Evolutionary conservation across 2,888 invertebrate species (phyloP).

Genomic region (Pollenia amentaria): DNA sequence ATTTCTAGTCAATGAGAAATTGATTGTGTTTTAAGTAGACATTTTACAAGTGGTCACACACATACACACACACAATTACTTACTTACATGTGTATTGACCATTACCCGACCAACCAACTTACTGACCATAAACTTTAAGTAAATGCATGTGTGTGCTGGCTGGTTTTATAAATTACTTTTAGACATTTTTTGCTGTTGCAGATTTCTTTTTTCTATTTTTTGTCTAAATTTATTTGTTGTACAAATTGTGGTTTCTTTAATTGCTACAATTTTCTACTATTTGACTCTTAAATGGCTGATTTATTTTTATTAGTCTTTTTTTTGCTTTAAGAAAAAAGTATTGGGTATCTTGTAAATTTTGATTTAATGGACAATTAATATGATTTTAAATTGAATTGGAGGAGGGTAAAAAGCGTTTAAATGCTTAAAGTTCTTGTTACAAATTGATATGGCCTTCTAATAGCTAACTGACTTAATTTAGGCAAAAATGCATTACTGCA

Average conservation of each 20-base stretch:
- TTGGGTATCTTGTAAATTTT: too few species aligned
- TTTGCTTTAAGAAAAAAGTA: not conserved
- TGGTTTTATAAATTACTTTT: slow-evolving; percentile 45
- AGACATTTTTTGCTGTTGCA: slow-evolving; percentile 22
- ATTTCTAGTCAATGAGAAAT: slow-evolving; percentile 48
- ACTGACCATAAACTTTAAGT: slow-evolving; percentile 31
- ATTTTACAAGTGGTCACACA: slow-evolving; percentile 30
- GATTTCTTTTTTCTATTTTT: slow-evolving; percentile 5
- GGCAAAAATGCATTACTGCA: too few species aligned
- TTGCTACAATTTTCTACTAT: slow-evolving; percentile 52
- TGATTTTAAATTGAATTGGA: too few species aligned
- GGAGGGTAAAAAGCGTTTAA: too few species aligned
- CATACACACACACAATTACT: slow-evolving; percentile 24
- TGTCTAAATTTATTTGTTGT: slow-evolving; percentile 45
- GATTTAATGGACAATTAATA: too few species aligned
- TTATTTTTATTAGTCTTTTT: slow-evolving; percentile 20
- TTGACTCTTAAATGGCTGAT: slow-evolving; percentile 34
- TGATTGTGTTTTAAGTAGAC: slow-evolving; percentile 58
- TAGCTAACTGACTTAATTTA: too few species aligned
- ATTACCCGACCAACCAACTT: slow-evolving; percentile 8
- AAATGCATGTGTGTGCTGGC: slow-evolving; percentile 21
- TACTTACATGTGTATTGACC: slow-evolving; percentile 35
- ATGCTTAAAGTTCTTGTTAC: too few species aligned
- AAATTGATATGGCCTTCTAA: too few species aligned
- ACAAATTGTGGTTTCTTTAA: slow-evolving; percentile 63